Evolutionary conservation across 2,888 invertebrate genomes (phyloP).

Genomic region (Xylota segnis): DNA sequence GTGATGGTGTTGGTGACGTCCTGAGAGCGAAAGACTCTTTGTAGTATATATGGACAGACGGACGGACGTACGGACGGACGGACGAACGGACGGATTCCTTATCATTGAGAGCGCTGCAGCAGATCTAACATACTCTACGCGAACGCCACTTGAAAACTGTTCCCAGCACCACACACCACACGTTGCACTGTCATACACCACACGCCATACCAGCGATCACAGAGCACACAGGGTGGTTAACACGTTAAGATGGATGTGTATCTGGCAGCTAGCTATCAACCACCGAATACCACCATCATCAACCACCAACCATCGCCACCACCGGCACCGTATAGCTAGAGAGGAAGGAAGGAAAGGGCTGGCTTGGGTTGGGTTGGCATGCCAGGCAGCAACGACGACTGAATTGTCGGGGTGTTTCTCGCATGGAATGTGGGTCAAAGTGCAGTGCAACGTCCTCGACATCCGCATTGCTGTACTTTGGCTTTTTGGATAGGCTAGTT

Average conservation of each 20-base stretch:
- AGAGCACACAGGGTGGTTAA: conserved; percentile 74
- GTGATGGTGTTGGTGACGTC: conserved; percentile 75
- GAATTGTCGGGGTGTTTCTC: conserved; percentile 72
- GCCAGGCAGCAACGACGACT: conserved; percentile 22
- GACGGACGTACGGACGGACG: conserved; percentile 37
- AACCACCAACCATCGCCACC: conserved; percentile 37
- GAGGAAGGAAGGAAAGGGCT: conserved; percentile 42
- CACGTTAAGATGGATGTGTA: conserved; percentile 77
- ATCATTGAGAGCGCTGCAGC: conserved; percentile 76
- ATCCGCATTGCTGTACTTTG: conserved; percentile 85
- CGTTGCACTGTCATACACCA: conserved; percentile 20
- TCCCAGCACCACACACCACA: conserved; percentile 14
- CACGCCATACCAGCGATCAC: conserved; percentile 48
- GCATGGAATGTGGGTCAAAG: conserved; percentile 84
- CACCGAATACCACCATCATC: conserved; percentile 82
- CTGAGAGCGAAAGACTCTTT: conserved; percentile 68
- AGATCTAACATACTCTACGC: conserved; percentile 76
- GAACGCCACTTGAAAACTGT: conserved; percentile 70
- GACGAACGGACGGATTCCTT: conserved; percentile 63
- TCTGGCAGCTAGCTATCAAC: conserved; percentile 80
- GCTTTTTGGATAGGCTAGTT: conserved; percentile 81
- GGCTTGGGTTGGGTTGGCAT: conserved; percentile 26
- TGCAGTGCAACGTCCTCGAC: conserved; percentile 85
- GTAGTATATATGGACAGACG: conserved; percentile 44
- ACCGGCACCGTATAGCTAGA: no score